Evolutionary conservation across 2,888 invertebrate species (phyloP), one percentile per base, ranked within the genome.

Genomic region (Caenorhabditis parvicauda): DNA sequence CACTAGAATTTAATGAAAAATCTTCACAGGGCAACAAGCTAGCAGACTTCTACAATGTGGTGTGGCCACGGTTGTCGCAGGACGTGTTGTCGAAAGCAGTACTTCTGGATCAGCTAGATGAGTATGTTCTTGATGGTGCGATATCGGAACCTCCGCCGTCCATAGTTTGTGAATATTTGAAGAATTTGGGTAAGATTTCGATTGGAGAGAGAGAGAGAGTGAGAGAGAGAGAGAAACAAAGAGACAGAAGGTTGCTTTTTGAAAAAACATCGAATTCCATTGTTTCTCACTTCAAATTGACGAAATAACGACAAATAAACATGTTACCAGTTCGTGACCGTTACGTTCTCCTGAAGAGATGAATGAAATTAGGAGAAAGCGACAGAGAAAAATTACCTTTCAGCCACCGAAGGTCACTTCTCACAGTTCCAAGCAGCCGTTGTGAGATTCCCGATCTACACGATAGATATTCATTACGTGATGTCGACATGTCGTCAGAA

Each of bases 121-220:
- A 88, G 22, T 68, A 59, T 37, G 63, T 77, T 6, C 57, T 74
- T 27, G 79, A 79, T 43, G 71, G 68, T 2, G 51, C 44, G 12
- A 54, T 78, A 2, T 22, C 46, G n/a, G 56, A 64, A 32, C 62
- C 74, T 43, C 84, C 90, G 14, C 88, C 88, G 45, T 37, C 63
- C 3, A 86, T 90, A 47, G 87, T 89, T 59, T 88, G 90, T 80
- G 87, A 88, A 51, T 86, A 90, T 71, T 87, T 90, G 4, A 84
- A 85, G 19, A 87, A 88, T 81, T 87, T 65, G 9, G 19, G 37
- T 17, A 7, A 44, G 41, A n/a, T n/a, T n/a, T n/a, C n/a, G n/a
- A n/a, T n/a, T n/a, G n/a, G n/a, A n/a, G n/a, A n/a, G n/a, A n/a
- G n/a, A n/a, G n/a, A n/a, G n/a, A n/a, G n/a, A n/a, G n/a, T n/a